phyloP scores from a whole-genome alignment of 2,888 invertebrate genomes.

The Dusona sp. region DNA sequence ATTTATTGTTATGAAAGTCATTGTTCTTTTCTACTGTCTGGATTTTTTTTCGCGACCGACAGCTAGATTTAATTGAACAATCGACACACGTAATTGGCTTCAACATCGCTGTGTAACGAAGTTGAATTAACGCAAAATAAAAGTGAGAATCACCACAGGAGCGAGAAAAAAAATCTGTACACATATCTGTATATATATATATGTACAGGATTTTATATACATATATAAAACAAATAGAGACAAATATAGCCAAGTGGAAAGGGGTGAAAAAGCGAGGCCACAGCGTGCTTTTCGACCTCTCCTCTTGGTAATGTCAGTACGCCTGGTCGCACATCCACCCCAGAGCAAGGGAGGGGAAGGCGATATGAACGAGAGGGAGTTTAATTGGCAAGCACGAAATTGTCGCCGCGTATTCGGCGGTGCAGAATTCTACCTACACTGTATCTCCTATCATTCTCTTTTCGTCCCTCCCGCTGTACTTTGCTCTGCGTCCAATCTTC shows the following conservation, averaged over 20 bases:
- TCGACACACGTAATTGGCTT: slow-evolving; percentile 63
- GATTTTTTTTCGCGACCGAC: slow-evolving; percentile 38
- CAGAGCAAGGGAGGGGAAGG: slow-evolving; percentile 49
- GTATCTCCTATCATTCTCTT: slow-evolving; percentile 23
- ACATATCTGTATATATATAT: slow-evolving; percentile 4
- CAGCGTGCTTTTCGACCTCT: slow-evolving; percentile 67
- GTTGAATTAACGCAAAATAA: slow-evolving; percentile 64
- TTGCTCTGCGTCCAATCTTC: slow-evolving; percentile 16
- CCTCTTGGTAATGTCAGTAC: slow-evolving; percentile 56
- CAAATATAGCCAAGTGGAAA: slow-evolving; percentile 33
- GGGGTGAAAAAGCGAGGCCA: slow-evolving; percentile 38
- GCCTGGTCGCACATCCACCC: slow-evolving; percentile 71
- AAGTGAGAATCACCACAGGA: slow-evolving; percentile 37
- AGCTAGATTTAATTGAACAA: slow-evolving; percentile 65
- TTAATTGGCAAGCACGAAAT: slow-evolving; percentile 80
- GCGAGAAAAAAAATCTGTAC: slow-evolving; percentile 19
- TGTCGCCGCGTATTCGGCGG: slow-evolving; percentile 71
- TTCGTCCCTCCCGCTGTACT: slow-evolving; percentile 9
- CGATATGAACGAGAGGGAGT: slow-evolving; percentile 73
- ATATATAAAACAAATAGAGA: slow-evolving; percentile 55
- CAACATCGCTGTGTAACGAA: slow-evolving; percentile 63
- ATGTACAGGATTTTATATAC: slow-evolving; percentile 3
- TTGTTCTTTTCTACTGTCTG: background rate
- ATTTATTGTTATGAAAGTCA: slow-evolving; percentile 33
- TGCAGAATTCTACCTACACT: slow-evolving; percentile 57